These are phyloP conservation scores for Drosophila lini DNA, from an alignment of 1,140 invertebrate genomes.

Conservation along the genomic window DNA sequence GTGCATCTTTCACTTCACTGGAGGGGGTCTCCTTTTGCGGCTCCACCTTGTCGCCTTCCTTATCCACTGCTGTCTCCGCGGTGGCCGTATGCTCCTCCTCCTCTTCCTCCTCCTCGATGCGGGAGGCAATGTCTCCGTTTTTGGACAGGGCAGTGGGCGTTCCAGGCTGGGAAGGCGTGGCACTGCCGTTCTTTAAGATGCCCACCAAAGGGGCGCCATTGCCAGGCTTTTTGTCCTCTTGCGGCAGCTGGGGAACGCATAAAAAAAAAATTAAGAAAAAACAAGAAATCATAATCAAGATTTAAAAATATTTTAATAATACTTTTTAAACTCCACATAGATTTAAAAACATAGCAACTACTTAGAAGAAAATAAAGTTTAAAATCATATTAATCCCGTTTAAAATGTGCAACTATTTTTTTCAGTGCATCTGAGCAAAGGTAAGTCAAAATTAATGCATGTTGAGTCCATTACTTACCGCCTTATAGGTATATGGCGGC, in stretches of 20 bases:
- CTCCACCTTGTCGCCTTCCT: conserved; percentile 6
- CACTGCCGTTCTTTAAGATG: conserved; percentile 82
- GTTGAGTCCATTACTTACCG: conserved; percentile 66
- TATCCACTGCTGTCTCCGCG: conserved; percentile 1
- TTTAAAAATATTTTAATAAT: background rate
- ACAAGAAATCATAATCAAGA: background rate
- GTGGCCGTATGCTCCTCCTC: conserved; percentile 40
- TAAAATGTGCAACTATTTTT: background rate
- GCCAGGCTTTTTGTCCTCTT: conserved; percentile 79
- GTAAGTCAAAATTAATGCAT: conserved; percentile 39
- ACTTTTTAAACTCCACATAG: background rate
- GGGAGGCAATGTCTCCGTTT: conserved; percentile 71
- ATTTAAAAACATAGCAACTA: background rate
- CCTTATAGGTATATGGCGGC: conserved; percentile 79
- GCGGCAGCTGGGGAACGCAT: conserved; percentile 65
- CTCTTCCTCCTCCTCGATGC: conserved; percentile 72
- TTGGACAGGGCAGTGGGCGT: conserved; percentile 58
- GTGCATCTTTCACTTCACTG: conserved; percentile 11
- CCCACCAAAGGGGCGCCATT: conserved; percentile 79
- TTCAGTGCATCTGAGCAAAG: background rate
- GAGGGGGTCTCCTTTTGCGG: conserved; percentile 8
- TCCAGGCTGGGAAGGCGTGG: conserved; percentile 43
- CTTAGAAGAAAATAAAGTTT: background rate
- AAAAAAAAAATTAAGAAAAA: background rate
- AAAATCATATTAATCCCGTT: rapidly evolving